phyloP scores from a whole-genome alignment of 2,888 invertebrate species.

The Escarpia spicata region DNA sequence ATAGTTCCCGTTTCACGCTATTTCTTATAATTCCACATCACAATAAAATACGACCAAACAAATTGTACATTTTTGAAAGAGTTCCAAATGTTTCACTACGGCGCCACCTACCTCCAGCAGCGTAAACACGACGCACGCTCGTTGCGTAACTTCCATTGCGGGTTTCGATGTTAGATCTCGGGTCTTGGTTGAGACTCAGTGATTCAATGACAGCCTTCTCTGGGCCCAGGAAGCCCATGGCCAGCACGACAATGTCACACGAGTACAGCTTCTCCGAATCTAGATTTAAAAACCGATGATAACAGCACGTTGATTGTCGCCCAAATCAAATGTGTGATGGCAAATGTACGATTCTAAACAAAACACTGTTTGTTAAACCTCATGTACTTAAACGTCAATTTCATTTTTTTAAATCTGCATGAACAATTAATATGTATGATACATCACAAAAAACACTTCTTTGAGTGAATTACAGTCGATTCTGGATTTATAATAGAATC shows the following conservation, averaged over 20 bases:
- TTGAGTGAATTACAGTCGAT: no score
- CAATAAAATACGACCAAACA: background rate
- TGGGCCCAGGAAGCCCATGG: constrained; percentile 98
- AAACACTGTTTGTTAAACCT: no score
- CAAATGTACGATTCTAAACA: background rate
- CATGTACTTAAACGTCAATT: no score
- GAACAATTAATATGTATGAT: no score
- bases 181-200: constrained; percentile 81
- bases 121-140: constrained; percentile 85
- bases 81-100: background rate
- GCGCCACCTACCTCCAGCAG: constrained; percentile 82
- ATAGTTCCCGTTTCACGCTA: background rate
- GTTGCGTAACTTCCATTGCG: constrained; percentile 80
- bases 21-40: background rate
- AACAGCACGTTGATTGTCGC: no score
- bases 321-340: background rate
- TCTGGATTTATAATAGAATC: no score
- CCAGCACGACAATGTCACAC: constrained; percentile 91
- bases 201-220: constrained; percentile 89
- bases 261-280: constrained; percentile 73
- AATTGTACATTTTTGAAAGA: background rate
- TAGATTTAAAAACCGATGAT: constrained; percentile 35
- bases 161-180: constrained; percentile 91
- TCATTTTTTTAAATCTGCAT: no score
- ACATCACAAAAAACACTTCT: no score